phyloP scores from a whole-genome alignment of 2,113 vertebrate species.

The Centropus unirufus region DNA sequence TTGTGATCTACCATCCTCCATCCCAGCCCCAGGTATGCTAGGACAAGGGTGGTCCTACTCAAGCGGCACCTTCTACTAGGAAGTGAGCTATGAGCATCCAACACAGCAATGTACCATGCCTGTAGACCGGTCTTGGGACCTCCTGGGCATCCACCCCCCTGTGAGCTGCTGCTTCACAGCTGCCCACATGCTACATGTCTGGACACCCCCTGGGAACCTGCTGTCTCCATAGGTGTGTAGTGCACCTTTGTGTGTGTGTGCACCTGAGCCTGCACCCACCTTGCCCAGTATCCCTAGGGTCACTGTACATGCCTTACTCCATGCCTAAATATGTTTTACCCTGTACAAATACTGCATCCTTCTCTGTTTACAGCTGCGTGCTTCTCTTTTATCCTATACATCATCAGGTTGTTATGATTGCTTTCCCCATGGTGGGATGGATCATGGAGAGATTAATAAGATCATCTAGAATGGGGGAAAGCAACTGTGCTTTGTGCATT shows the following conservation, averaged over 20 bases:
- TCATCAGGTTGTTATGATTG: background rate
- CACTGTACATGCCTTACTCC: fast-evolving
- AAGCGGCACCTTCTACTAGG: background rate
- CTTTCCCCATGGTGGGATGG: background rate
- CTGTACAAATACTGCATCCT: background rate
- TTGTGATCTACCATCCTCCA: background rate
- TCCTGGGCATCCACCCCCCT: background rate
- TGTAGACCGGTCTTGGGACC: fast-evolving
- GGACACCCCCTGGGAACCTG: background rate
- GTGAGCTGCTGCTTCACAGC: background rate
- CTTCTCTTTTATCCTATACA: background rate
- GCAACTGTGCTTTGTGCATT: background rate
- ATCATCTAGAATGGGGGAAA: background rate
- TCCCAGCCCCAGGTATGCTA: background rate
- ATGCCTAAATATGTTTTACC: background rate
- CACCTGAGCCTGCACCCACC: background rate
- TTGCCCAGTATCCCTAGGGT: background rate
- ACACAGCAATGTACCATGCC: fast-evolving
- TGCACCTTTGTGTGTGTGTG: background rate
- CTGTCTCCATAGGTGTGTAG: background rate
- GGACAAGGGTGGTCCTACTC: background rate
- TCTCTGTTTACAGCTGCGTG: background rate
- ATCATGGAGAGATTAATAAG: background rate
- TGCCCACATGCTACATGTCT: background rate
- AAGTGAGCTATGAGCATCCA: background rate